These are phyloP conservation scores for Pelodytes ibericus DNA, from an alignment of 2,797 vertebrate genomes.

Conservation along the genomic window DNA sequence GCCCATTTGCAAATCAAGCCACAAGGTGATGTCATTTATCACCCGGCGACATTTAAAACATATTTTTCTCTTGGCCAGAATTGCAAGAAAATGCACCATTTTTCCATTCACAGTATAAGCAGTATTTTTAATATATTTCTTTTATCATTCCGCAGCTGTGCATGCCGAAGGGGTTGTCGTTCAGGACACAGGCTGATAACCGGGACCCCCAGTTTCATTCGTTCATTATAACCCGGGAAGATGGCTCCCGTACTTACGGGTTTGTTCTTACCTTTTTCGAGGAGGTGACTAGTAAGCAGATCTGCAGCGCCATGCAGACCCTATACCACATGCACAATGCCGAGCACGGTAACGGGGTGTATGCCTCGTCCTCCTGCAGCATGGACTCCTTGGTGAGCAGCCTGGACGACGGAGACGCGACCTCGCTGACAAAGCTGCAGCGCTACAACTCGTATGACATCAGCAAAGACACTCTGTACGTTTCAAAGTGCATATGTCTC, in stretches of 20 bases:
- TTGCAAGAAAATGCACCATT: too few relatives aligned
- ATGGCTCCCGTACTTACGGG: slow-evolving; percentile 90
- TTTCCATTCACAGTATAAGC: too few relatives aligned
- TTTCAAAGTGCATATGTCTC: slow-evolving; percentile 94
- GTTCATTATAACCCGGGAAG: slow-evolving; percentile 87
- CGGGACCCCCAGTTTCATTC: slow-evolving; percentile 90
- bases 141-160: slow-evolving; percentile 78
- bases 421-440: slow-evolving; percentile 70
- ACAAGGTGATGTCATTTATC: too few relatives aligned
- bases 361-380: slow-evolving; percentile 87
- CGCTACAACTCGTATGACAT: slow-evolving; percentile 84
- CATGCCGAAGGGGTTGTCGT: slow-evolving; percentile 95
- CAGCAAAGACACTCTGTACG: slow-evolving; percentile 86
- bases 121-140: slow-evolving; percentile 25
- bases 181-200: slow-evolving; percentile 86
- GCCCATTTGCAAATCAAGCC: too few relatives aligned
- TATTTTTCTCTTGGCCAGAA: too few relatives aligned
- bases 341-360: slow-evolving; percentile 81
- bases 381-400: slow-evolving; percentile 95
- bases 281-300: slow-evolving; percentile 89
- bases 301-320: slow-evolving; percentile 95
- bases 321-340: slow-evolving; percentile 97
- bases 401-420: slow-evolving; percentile 82
- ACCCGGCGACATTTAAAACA: too few relatives aligned
- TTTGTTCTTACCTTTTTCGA: slow-evolving; percentile 96